These are phyloP conservation scores for Aurelia sp. DNA, from an alignment of 30 jellyfish, hydroid and myxozoan species.

Conservation along the genomic window DNA sequence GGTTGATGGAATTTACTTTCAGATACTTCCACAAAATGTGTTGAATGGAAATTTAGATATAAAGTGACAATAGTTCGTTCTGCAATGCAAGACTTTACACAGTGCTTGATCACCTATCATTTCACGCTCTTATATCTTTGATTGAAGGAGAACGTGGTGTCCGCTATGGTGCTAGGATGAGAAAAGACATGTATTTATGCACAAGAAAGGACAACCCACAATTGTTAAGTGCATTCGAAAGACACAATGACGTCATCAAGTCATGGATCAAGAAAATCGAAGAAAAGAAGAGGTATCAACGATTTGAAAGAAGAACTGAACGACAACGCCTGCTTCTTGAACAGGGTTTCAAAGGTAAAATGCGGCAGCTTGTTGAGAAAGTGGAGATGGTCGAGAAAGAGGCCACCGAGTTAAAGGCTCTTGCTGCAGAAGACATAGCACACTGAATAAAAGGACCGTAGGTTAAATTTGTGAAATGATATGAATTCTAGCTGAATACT, in stretches of 20 bases:
- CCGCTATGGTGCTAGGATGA: constrained; percentile 66
- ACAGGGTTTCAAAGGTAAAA: constrained; percentile 73
- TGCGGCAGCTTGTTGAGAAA: constrained; percentile 60
- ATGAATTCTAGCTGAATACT: too few relatives aligned
- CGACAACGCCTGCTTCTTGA: constrained; percentile 67
- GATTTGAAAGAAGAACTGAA: constrained; percentile 56
- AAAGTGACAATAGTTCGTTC: too few relatives aligned
- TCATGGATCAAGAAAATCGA: constrained; percentile 75
- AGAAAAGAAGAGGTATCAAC: constrained; percentile 61
- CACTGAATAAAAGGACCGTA: too few relatives aligned
- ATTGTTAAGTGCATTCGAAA: constrained; percentile 62
- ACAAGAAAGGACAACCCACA: constrained; percentile 84
- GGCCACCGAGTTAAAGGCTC: constrained; percentile 17
- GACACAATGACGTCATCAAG: constrained; percentile 69
- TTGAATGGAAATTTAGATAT: too few relatives aligned
- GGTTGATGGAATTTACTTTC: too few relatives aligned
- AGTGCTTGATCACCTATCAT: too few relatives aligned
- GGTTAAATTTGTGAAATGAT: too few relatives aligned
- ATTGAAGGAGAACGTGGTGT: constrained; percentile 81
- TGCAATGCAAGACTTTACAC: too few relatives aligned
- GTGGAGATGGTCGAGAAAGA: constrained; percentile 46
- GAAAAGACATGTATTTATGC: constrained; percentile 60
- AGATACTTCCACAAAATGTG: too few relatives aligned
- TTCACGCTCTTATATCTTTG: not conserved
- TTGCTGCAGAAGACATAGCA: constrained; percentile 16